These are phyloP conservation scores for Brachypalpus laphriformis DNA, from an alignment of 2,888 invertebrate species.

Conservation along the genomic window DNA sequence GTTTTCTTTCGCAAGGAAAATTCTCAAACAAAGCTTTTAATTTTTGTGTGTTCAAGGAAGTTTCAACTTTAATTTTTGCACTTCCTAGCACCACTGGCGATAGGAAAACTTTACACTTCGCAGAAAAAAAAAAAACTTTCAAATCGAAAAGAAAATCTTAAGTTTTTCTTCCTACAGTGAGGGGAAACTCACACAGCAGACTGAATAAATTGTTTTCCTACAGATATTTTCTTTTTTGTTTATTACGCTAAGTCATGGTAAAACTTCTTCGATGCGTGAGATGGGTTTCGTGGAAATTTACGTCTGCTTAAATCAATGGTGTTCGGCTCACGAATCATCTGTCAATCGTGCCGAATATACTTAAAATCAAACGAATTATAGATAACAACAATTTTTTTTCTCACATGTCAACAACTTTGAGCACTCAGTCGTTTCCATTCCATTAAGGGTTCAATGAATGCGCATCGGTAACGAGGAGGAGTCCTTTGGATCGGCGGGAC, in stretches of 20 bases:
- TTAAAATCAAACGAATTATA: conserved; percentile 24
- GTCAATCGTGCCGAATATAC: conserved; percentile 38
- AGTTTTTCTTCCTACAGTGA: conserved; percentile 21
- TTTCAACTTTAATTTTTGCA: conserved; percentile 49
- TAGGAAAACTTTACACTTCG: conserved; percentile 1
- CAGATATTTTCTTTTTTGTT: not conserved
- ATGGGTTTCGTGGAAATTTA: conserved; percentile 3
- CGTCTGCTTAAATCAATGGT: not conserved
- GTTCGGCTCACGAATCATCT: conserved; percentile 31
- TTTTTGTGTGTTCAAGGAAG: conserved; percentile 26
- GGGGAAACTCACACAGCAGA: conserved; percentile 24
- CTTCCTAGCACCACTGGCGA: conserved; percentile 30
- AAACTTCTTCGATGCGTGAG: not conserved
- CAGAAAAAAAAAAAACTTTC: conserved; percentile 12
- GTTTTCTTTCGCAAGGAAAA: not conserved
- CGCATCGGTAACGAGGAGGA: conserved; percentile 26
- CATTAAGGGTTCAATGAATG: conserved; percentile 48
- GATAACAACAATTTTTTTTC: conserved; percentile 24
- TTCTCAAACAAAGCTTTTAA: conserved; percentile 43
- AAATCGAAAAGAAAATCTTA: conserved; percentile 39
- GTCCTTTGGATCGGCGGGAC: not conserved
- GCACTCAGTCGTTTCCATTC: conserved; percentile 32
- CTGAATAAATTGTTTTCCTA: conserved; percentile 48
- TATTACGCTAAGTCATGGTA: conserved; percentile 14
- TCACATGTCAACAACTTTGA: conserved; percentile 44